These are phyloP conservation scores for Prionailurus bengalensis DNA, from an alignment of 2,113 vertebrate genomes.

Conservation along the genomic window DNA sequence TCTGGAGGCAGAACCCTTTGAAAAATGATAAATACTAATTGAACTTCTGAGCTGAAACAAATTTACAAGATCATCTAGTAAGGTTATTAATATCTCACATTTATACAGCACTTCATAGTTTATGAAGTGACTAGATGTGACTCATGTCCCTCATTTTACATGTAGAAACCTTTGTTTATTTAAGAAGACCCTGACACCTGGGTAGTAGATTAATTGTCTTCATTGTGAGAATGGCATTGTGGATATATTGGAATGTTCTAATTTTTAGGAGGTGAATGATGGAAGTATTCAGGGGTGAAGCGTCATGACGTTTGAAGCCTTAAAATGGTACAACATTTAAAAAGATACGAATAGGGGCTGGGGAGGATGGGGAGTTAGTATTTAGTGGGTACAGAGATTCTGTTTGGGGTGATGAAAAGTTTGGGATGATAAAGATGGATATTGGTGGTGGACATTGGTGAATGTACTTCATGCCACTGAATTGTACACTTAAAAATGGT, in stretches of 20 bases:
- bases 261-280: slow-evolving; percentile 54
- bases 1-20: slow-evolving; percentile 48
- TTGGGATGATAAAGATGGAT: neutral
- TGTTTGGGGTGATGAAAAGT: neutral
- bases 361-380: neutral
- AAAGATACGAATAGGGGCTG: neutral
- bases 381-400: slow-evolving; percentile 26
- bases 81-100: slow-evolving; percentile 67
- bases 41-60: slow-evolving; percentile 69
- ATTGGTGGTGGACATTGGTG: neutral
- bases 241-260: slow-evolving; percentile 41
- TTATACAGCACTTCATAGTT: slow-evolving; percentile 63
- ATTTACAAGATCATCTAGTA: slow-evolving; percentile 63
- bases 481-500: neutral
- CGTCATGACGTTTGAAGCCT: slow-evolving; percentile 44
- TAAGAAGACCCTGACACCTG: slow-evolving; percentile 55
- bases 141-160: slow-evolving; percentile 64
- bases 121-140: slow-evolving; percentile 66
- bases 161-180: slow-evolving; percentile 70
- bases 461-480: neutral
- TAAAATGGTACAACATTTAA: slow-evolving; percentile 40
- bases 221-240: slow-evolving; percentile 38
- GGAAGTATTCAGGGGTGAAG: slow-evolving; percentile 8
- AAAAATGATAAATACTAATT: slow-evolving; percentile 71
- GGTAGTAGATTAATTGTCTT: slow-evolving; percentile 52